Evolutionary conservation across 2,113 vertebrate species (phyloP).

Genomic region (Athene cunicularia): DNA sequence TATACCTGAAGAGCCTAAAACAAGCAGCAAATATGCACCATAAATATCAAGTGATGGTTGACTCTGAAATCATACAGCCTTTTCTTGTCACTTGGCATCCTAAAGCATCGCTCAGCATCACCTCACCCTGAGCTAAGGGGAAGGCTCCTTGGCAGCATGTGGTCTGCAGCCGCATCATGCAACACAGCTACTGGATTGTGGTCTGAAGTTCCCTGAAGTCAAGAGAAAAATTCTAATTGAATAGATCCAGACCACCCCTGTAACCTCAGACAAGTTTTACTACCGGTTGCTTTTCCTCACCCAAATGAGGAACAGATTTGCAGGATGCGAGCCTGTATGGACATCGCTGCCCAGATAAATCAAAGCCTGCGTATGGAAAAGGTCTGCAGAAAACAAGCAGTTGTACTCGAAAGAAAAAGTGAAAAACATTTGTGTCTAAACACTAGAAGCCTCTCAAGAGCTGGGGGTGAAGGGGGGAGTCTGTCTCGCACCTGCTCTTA

Average conservation of each 20-base stretch:
- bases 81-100: not conserved
- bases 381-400: not conserved
- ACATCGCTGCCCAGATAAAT: not conserved
- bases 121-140: not conserved
- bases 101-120: rapidly evolving
- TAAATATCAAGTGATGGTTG: not conserved
- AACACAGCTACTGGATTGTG: rapidly evolving
- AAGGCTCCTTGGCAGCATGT: not conserved
- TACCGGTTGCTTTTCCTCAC: not conserved
- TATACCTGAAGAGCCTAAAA: not conserved
- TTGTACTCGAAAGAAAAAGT: not conserved
- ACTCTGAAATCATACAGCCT: not conserved
- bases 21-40: not conserved
- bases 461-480: not conserved
- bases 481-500: not conserved
- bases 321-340: not conserved
- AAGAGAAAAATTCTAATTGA: not conserved
- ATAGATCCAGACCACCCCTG: not conserved
- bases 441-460: not conserved
- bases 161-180: not conserved
- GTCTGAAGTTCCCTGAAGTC: not conserved
- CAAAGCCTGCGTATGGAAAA: not conserved
- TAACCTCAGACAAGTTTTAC: not conserved
- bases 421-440: not conserved
- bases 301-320: rapidly evolving